Base-by-base conservation (phyloP, 1,140 invertebrate genomes). In the Leptopilina clavipes region DNA sequence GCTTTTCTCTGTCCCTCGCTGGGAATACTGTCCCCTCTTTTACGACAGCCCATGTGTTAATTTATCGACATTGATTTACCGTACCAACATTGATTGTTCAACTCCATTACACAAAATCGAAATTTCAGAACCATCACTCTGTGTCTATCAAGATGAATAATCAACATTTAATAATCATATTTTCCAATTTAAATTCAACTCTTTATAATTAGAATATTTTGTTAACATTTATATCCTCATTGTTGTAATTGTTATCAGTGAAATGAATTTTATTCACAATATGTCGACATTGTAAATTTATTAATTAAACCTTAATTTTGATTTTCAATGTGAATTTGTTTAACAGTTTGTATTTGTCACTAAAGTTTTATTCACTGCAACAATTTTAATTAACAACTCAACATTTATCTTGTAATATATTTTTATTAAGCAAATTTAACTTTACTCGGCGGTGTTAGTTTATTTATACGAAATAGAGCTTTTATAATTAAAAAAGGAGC, bases 91-190 rank as follows among this genome's bases (percentile, higher is more conserved):
- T 65, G 59, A 65, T 65, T 65, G 59, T 65, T 65, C 12, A 65
- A 65, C 59, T 31, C 59, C 25, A 65, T 65, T 37, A 65, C 59
- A 65, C 59, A 14, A 14, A 65, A 65, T 65, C 22, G 59, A 65
- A 31, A 25, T 65, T 65, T 65, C 59, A 37, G 25, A n/a, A 31
- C 11, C 59, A 65, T 65, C 59, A 12, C 59, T 25, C n/a, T 25
- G 7, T 2, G 17, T 54, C 12, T n/a, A 31, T n/a, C 22, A 65
- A 25, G 14, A 7, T 65, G 48, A 52, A 52, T 52, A 52, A 52
- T 52, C 14, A 6, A 52, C 6, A 31, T 65, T 31, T 65, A 65
- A 65, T 37, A 65, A 65, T 65, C 14, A n/a, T n/a, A 65, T 65
- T 65, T 37, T 31, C 59, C 12, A 65, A 65, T n/a, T 31, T 17